Conservation (phyloP, 23 tunicate genomes). For the Botrylloides violaceus region DNA sequence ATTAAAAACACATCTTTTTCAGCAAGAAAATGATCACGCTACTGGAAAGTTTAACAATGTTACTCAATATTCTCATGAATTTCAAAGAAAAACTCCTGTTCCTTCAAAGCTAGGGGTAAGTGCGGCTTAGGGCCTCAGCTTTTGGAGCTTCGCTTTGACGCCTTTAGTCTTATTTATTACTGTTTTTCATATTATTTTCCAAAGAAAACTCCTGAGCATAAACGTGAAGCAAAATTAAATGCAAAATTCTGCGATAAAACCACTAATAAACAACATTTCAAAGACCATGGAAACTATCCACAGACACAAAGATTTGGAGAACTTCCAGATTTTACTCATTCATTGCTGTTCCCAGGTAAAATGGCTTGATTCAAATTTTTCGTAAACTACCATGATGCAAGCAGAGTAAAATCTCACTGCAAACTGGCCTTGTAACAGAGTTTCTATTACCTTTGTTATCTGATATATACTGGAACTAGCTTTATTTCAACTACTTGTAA, state of each 20-base stretch:
- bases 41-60: constrained; percentile 46
- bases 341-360: constrained; percentile 62
- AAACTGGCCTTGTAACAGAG: too few species aligned
- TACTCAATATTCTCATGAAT: constrained; percentile 57
- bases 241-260: constrained; percentile 64
- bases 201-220: background rate
- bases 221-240: background rate
- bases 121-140: background rate
- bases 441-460: too few species aligned
- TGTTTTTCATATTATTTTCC: background rate
- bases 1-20: background rate
- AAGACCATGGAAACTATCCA: constrained; percentile 45
- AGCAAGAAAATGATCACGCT: constrained; percentile 54
- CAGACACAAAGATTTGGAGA: constrained; percentile 59
- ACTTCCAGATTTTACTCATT: constrained; percentile 59
- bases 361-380: too few species aligned
- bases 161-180: background rate
- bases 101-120: constrained; percentile 45
- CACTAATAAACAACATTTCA: constrained; percentile 61
- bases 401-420: too few species aligned
- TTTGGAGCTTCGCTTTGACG: background rate
- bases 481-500: too few species aligned
- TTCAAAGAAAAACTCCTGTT: constrained; percentile 37
- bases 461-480: too few species aligned
- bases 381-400: too few species aligned